These are phyloP conservation scores for Heliconius erato DNA, from an alignment of 2,888 invertebrate species.

Conservation along the genomic window DNA sequence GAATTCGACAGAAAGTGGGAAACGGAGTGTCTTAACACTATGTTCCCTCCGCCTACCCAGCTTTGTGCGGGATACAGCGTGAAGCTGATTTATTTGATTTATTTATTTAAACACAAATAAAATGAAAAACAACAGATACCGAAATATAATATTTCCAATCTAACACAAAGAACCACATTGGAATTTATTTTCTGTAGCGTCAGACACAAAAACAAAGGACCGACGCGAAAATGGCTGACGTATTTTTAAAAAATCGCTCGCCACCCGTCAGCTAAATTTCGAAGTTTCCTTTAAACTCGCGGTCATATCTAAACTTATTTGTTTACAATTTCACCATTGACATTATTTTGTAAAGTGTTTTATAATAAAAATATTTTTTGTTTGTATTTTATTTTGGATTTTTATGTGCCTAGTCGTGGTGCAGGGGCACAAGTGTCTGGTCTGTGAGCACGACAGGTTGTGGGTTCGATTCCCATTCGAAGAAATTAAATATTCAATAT, in stretches of 20 bases:
- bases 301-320: constrained; percentile 11
- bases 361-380: neutral
- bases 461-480: too few relatives aligned
- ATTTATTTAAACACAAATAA: too few relatives aligned
- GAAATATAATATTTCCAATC: neutral
- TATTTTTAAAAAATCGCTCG: constrained; percentile 9
- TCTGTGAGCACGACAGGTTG: too few relatives aligned
- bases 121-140: neutral
- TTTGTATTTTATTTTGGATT: neutral
- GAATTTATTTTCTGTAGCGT: constrained; percentile 10
- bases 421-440: too few relatives aligned
- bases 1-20: too few relatives aligned
- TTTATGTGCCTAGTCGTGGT: too few relatives aligned
- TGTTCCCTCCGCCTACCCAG: too few relatives aligned
- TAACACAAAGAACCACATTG: neutral
- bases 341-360: constrained; percentile 1
- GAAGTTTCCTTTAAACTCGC: neutral
- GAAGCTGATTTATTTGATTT: too few relatives aligned
- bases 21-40: too few relatives aligned
- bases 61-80: too few relatives aligned
- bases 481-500: too few relatives aligned
- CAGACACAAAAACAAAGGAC: neutral
- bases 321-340: neutral
- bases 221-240: neutral
- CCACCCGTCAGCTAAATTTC: neutral